Conservation (phyloP, 2,888 invertebrate genomes). For the Acholoe squamosa region DNA sequence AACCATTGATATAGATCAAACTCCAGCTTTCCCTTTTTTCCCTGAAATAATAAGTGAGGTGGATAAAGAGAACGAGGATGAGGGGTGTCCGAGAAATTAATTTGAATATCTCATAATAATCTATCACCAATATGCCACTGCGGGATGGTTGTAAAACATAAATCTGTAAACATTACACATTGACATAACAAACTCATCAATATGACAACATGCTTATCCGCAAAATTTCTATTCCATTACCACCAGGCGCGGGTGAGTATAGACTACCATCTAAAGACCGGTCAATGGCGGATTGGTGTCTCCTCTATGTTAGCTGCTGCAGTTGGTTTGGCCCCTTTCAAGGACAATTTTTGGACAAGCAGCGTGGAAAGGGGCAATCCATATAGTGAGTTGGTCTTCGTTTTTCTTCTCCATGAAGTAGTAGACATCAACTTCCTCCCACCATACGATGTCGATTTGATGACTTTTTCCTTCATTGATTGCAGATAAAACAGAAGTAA, state of each 20-base stretch:
- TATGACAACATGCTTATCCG: too few relatives aligned
- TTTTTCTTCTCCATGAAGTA: neutral
- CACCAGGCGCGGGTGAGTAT: conserved; percentile 75
- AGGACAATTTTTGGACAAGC: conserved; percentile 79
- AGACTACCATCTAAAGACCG: conserved; percentile 73
- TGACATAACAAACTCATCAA: too few relatives aligned
- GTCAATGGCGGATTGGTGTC: conserved; percentile 78
- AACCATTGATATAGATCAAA: neutral
- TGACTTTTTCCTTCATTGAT: neutral
- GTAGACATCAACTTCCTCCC: neutral
- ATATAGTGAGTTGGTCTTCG: conserved; percentile 70
- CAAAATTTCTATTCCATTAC: neutral
- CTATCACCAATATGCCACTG: too few relatives aligned
- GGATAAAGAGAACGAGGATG: too few relatives aligned
- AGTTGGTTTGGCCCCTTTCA: conserved; percentile 76
- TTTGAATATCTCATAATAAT: too few relatives aligned
- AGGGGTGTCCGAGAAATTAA: too few relatives aligned
- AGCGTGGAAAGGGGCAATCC: conserved; percentile 74
- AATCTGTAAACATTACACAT: too few relatives aligned
- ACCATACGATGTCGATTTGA: too few relatives aligned
- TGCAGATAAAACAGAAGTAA: conserved; percentile 68
- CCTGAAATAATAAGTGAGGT: too few relatives aligned
- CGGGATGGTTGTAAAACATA: too few relatives aligned
- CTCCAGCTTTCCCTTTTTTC: too few relatives aligned
- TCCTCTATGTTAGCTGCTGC: conserved; percentile 76